These are phyloP conservation scores for Aromia moschata DNA, from an alignment of 2,888 invertebrate species.

Conservation along the genomic window DNA sequence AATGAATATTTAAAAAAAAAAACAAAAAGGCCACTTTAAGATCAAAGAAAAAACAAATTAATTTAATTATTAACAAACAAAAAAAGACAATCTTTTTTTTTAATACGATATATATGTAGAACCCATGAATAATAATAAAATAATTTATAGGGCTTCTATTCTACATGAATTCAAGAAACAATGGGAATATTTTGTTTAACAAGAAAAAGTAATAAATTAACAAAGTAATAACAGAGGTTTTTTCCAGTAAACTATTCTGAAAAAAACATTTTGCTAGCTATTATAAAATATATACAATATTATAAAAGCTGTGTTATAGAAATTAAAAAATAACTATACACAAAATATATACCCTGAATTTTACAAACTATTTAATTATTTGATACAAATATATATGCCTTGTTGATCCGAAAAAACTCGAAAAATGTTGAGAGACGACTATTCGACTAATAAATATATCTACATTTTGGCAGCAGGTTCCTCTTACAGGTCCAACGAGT, in stretches of 20 bases:
- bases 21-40: constrained; percentile 41
- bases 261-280: constrained; percentile 38
- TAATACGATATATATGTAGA: constrained; percentile 17
- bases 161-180: constrained; percentile 11
- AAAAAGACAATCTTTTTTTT: constrained; percentile 17
- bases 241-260: constrained; percentile 35
- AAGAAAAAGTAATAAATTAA: constrained; percentile 43
- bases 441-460: constrained; percentile 12
- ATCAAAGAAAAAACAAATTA: no score
- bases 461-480: neutral
- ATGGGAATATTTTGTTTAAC: constrained; percentile 25
- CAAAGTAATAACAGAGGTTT: constrained; percentile 44
- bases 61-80: constrained; percentile 33
- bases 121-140: constrained; percentile 8
- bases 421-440: constrained; percentile 20
- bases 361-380: constrained; percentile 22
- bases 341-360: constrained; percentile 38
- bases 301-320: constrained; percentile 45
- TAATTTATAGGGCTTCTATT: constrained; percentile 3
- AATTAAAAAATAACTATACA: constrained; percentile 41
- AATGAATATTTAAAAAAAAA: constrained; percentile 37
- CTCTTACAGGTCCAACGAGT: neutral
- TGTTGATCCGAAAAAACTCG: constrained; percentile 23
- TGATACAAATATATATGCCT: constrained; percentile 21
- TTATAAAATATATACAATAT: constrained; percentile 47